Evolutionary conservation across 1,140 invertebrate species (phyloP).

Genomic region (Parapsyche elsis): DNA sequence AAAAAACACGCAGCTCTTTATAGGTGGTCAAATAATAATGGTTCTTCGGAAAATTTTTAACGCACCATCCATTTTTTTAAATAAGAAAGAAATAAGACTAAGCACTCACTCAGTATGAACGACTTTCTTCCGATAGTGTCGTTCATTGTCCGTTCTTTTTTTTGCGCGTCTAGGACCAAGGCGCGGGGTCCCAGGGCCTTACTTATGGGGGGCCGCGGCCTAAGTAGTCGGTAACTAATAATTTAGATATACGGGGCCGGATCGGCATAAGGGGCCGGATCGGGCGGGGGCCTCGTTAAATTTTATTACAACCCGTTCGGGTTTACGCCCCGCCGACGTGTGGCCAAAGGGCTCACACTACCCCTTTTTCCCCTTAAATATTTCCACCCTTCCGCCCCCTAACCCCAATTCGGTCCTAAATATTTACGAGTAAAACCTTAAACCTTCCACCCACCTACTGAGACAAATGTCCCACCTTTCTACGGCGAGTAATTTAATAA

Average conservation of each 20-base stretch:
- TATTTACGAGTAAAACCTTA: slow-evolving; percentile 45
- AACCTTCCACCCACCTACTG: slow-evolving; percentile 20
- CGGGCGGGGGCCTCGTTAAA: slow-evolving; percentile 39
- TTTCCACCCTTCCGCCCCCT: slow-evolving; percentile 4
- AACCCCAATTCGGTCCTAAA: slow-evolving; percentile 31
- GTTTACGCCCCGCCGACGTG: slow-evolving; percentile 43
- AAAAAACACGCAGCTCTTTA: too few species aligned
- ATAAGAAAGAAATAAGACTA: neutral
- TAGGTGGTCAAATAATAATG: too few species aligned
- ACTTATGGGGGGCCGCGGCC: slow-evolving; percentile 18
- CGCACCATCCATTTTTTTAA: too few species aligned
- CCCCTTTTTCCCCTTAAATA: slow-evolving; percentile 25
- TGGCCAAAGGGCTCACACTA: neutral
- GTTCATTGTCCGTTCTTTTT: neutral
- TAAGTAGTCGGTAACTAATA: slow-evolving; percentile 40
- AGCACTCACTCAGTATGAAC: neutral
- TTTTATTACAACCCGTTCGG: slow-evolving; percentile 45
- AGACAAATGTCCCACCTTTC: slow-evolving; percentile 36
- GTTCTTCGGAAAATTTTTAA: too few species aligned
- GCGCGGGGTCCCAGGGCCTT: neutral
- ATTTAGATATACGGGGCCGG: slow-evolving; percentile 41
- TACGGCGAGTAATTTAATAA: slow-evolving; percentile 39
- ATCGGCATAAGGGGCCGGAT: slow-evolving; percentile 33
- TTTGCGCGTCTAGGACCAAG: neutral
- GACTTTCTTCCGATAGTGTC: neutral